These are phyloP conservation scores for Caenorhabditis sinica DNA, from an alignment of 2,888 invertebrate species.

Conservation along the genomic window DNA sequence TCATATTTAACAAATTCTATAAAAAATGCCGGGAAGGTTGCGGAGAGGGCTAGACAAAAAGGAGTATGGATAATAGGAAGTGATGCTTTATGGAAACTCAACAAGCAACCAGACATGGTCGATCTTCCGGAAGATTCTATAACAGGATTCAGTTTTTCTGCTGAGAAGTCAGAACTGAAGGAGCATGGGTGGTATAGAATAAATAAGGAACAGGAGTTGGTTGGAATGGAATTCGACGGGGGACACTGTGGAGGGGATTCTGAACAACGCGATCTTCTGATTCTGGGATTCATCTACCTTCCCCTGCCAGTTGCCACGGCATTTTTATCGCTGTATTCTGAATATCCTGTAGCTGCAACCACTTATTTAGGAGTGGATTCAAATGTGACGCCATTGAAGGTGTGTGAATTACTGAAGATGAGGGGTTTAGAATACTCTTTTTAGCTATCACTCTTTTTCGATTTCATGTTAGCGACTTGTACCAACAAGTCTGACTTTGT, in stretches of 20 bases:
- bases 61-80: conserved; percentile 68
- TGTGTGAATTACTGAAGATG: no score
- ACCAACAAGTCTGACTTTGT: conserved; percentile 81
- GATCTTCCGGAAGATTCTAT: conserved; percentile 27
- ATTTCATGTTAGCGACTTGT: conserved; percentile 85
- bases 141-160: conserved; percentile 34
- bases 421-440: no score
- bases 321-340: conserved; percentile 84
- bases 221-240: conserved; percentile 53
- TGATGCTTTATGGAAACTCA: conserved; percentile 5
- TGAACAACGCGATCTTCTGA: neutral
- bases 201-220: conserved; percentile 1
- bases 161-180: neutral
- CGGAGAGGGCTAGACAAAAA: conserved; percentile 13
- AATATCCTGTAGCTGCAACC: conserved; percentile 85
- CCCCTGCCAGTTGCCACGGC: conserved; percentile 84
- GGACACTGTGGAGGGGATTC: neutral
- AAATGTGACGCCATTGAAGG: conserved; percentile 82
- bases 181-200: conserved; percentile 44
- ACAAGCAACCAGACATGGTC: neutral
- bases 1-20: conserved; percentile 35
- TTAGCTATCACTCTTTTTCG: conserved; percentile 86
- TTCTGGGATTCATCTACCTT: conserved; percentile 84
- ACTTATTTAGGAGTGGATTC: conserved; percentile 86
- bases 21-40: conserved; percentile 39